Evolutionary conservation across 1,140 invertebrate species (phyloP).

Genomic region (Ips nitidus): DNA sequence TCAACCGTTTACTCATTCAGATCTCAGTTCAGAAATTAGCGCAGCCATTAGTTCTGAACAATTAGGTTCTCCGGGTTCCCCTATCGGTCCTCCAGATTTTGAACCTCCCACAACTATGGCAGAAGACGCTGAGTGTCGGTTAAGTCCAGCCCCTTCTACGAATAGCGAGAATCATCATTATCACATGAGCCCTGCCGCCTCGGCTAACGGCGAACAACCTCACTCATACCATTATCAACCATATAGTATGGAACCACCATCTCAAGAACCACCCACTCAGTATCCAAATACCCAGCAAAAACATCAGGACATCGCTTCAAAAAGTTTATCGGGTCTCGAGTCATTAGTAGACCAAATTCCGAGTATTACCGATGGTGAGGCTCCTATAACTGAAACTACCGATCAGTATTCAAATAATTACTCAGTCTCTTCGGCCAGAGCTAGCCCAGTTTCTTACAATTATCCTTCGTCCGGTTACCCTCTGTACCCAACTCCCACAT

Average conservation of each 20-base stretch:
- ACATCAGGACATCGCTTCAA: constrained; percentile 76
- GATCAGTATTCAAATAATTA: constrained; percentile 49
- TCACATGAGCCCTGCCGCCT: constrained; percentile 54
- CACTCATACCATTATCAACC: constrained; percentile 45
- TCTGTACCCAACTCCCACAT: constrained; percentile 50
- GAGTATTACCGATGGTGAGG: constrained; percentile 72
- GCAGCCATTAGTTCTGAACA: constrained; percentile 74
- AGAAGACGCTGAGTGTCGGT: constrained; percentile 58
- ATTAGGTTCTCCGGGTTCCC: constrained; percentile 63
- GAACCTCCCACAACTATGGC: constrained; percentile 69
- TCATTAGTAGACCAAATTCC: constrained; percentile 90
- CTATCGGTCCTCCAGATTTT: constrained; percentile 73
- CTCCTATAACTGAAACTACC: constrained; percentile 43
- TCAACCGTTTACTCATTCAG: constrained; percentile 69
- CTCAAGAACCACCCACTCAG: constrained; percentile 38
- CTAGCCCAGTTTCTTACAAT: constrained; percentile 50
- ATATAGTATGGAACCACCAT: constrained; percentile 46
- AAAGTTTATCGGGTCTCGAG: constrained; percentile 85
- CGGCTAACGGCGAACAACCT: constrained; percentile 45
- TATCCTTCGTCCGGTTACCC: constrained; percentile 49
- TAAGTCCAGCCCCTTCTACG: constrained; percentile 55
- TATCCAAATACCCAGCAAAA: constrained; percentile 50
- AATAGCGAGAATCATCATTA: constrained; percentile 47
- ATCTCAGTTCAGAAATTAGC: constrained; percentile 74
- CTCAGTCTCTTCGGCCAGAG: constrained; percentile 41